Conservation (phyloP, 2,113 vertebrate species). For the Rhinolophus ferrumequinum region DNA sequence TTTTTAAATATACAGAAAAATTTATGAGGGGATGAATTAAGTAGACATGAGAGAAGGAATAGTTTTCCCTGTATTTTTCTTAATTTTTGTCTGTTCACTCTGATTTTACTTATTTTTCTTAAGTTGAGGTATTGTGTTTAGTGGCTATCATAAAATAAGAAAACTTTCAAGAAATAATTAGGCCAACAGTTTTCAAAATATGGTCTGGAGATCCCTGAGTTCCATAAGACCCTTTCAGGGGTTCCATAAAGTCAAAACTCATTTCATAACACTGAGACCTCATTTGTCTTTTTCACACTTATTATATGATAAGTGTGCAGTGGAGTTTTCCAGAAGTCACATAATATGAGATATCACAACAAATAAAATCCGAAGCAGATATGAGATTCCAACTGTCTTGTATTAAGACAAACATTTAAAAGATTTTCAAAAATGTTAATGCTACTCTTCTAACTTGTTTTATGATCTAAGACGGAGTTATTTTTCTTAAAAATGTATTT, state of each 20-base stretch:
- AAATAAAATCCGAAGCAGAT: not conserved
- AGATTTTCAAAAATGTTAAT: not conserved
- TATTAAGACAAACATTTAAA: not conserved
- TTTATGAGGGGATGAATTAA: not conserved
- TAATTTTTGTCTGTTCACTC: not conserved
- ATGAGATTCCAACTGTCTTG: not conserved
- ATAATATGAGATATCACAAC: not conserved
- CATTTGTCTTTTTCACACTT: not conserved
- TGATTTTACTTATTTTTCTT: not conserved
- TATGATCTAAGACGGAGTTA: not conserved
- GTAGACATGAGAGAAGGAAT: not conserved
- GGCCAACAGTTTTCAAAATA: not conserved
- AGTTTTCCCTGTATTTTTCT: not conserved
- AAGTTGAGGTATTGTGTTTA: not conserved
- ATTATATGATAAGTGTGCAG: not conserved
- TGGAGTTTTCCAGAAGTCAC: not conserved
- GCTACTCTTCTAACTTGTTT: not conserved
- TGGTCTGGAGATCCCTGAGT: rapidly evolving
- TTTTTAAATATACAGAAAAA: not conserved
- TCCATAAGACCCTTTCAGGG: not conserved
- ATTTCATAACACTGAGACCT: not conserved
- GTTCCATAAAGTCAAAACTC: not conserved
- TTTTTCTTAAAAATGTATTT: not conserved
- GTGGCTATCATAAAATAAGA: not conserved
- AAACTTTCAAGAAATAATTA: not conserved